phyloP scores from a whole-genome alignment of 2,888 invertebrate species.

The Brachycybe producta region DNA sequence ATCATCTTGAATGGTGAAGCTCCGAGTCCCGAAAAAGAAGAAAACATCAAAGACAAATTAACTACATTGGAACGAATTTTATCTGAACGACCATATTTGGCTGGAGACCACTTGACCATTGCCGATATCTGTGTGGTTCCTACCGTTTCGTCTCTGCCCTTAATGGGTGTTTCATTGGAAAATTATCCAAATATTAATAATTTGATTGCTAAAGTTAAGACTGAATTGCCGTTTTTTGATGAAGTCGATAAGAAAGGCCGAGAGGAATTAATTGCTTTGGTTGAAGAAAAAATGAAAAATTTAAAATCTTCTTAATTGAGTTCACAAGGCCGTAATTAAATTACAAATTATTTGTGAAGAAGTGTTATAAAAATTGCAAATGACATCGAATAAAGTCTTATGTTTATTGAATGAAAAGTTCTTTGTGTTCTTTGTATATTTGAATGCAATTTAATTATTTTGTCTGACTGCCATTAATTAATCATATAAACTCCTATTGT shows the following conservation, averaged over 20 bases:
- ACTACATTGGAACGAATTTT: neutral
- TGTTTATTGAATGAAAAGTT: too few relatives aligned
- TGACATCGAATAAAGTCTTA: too few relatives aligned
- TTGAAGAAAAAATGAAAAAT: too few relatives aligned
- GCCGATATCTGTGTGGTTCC: conserved; percentile 1
- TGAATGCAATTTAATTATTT: too few relatives aligned
- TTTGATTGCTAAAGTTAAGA: neutral
- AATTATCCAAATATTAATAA: neutral
- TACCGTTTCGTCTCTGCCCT: neutral
- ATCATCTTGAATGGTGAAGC: neutral
- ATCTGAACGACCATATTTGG: neutral
- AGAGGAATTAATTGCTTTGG: neutral
- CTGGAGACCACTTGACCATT: conserved; percentile 7
- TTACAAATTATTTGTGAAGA: too few relatives aligned
- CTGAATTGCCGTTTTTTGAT: conserved; percentile 6
- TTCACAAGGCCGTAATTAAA: too few relatives aligned
- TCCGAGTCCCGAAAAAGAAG: neutral
- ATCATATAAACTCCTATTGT: too few relatives aligned
- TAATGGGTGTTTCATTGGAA: neutral
- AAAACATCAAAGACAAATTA: neutral
- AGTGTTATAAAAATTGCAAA: too few relatives aligned
- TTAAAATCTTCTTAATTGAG: too few relatives aligned
- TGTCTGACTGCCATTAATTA: too few relatives aligned
- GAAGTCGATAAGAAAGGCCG: neutral
- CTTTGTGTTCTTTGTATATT: too few relatives aligned